Evolutionary conservation across 1,140 invertebrate genomes (phyloP).

Genomic region (Dryas iulia): DNA sequence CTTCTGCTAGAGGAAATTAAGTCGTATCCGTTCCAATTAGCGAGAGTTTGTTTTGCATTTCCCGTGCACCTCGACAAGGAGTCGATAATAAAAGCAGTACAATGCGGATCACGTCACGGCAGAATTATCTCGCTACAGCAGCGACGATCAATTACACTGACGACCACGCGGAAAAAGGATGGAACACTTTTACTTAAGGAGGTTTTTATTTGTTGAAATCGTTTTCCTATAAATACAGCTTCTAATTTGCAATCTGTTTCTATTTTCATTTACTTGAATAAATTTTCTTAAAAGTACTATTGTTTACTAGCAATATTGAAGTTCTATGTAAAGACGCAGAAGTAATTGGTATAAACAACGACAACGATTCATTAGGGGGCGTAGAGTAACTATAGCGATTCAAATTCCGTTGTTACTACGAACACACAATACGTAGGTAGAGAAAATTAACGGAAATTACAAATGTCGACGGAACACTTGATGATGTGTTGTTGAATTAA

Average conservation of each 20-base stretch:
- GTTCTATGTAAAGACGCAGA: neutral
- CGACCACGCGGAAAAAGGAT: conserved; percentile 60
- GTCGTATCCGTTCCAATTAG: conserved; percentile 61
- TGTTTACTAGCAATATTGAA: neutral
- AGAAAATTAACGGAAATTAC: conserved; percentile 47
- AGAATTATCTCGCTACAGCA: conserved; percentile 70
- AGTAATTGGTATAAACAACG: neutral
- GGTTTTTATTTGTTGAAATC: conserved; percentile 20
- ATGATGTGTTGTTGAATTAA: conserved; percentile 39
- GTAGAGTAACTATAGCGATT: conserved; percentile 41
- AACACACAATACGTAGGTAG: conserved; percentile 14
- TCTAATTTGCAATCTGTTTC: neutral
- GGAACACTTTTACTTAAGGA: conserved; percentile 21
- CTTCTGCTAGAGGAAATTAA: conserved; percentile 39
- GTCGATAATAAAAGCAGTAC: conserved; percentile 58
- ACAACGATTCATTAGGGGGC: conserved; percentile 3
- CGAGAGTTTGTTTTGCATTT: conserved; percentile 66
- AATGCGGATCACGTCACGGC: conserved; percentile 72
- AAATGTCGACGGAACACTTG: conserved; percentile 43
- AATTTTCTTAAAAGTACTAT: neutral
- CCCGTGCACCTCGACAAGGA: conserved; percentile 46
- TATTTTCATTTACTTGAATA: neutral
- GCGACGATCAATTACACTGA: conserved; percentile 72
- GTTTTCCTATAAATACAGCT: neutral
- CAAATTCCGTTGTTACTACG: conserved; percentile 42